A percentile compares a stretch with the other conserved stretches of the same genome.
These are phyloP conservation scores for Cololabis saira DNA, from an alignment of 2,113 vertebrate genomes.

Conservation along the genomic window DNA sequence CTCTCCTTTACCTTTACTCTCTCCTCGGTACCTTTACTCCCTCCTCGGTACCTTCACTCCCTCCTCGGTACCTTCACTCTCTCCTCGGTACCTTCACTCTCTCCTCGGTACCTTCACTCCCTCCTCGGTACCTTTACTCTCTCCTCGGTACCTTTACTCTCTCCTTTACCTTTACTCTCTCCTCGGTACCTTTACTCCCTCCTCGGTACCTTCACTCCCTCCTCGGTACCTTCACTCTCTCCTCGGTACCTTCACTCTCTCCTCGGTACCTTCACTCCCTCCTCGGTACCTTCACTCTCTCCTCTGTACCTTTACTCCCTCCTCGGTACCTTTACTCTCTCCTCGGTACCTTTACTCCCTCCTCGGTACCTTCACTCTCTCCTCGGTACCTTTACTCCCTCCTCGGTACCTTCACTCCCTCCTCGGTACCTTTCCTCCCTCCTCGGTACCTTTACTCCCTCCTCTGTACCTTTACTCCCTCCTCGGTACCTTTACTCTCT, in stretches of 20 bases:
- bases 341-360: conserved; percentile 38
- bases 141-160: conserved; percentile 45
- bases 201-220: conserved; percentile 45
- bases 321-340: no score
- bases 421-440: no score
- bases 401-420: conserved; percentile 45
- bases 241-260: conserved; percentile 37
- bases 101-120: conserved; percentile 45
- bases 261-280: conserved; percentile 45
- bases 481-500: no score
- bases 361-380: no score
- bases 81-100: conserved; percentile 38
- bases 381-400: conserved; percentile 38
- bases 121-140: conserved; percentile 45
- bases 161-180: no score
- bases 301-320: conserved; percentile 38
- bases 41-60: conserved; percentile 45
- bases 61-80: no score
- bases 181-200: conserved; percentile 38
- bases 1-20: no score
- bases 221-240: no score
- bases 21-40: conserved; percentile 39
- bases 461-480: conserved; percentile 45
- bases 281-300: no score
- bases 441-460: conserved; percentile 38